Evolutionary conservation across 2,888 invertebrate genomes (phyloP).

Genomic region (Gasteruption jaculator): DNA sequence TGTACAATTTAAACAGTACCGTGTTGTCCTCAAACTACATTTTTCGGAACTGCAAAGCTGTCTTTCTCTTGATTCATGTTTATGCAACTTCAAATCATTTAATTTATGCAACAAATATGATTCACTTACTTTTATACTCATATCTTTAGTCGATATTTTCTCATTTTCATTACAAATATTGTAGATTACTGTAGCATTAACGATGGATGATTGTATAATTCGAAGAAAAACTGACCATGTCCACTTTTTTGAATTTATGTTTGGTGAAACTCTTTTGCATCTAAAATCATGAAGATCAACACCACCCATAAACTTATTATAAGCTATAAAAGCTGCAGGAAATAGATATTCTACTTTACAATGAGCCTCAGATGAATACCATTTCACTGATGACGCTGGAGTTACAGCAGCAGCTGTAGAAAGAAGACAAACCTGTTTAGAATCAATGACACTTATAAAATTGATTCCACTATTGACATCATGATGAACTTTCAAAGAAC

Average conservation of each 20-base stretch:
- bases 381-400: too few species aligned
- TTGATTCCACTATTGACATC: conserved; percentile 9
- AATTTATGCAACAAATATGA: conserved; percentile 5
- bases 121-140: conserved; percentile 4
- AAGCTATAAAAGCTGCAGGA: too few species aligned
- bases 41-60: conserved; percentile 1
- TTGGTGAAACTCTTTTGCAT: conserved; percentile 9
- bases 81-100: not conserved
- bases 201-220: conserved; percentile 5
- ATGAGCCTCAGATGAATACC: too few species aligned
- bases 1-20: conserved; percentile 6
- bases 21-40: conserved; percentile 2
- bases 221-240: conserved; percentile 8
- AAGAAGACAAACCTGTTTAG: conserved; percentile 4
- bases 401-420: conserved; percentile 11
- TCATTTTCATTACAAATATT: not conserved
- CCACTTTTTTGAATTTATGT: conserved; percentile 9
- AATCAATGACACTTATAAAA: conserved; percentile 14
- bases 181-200: conserved; percentile 6
- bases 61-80: conserved; percentile 5
- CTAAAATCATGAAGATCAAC: too few species aligned
- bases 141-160: conserved; percentile 4
- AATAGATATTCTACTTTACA: too few species aligned
- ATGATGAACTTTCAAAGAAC: conserved; percentile 12
- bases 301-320: not conserved